Evolutionary conservation across 2,113 vertebrate genomes (phyloP).

Genomic region (Trichomycterus rosablanca): DNA sequence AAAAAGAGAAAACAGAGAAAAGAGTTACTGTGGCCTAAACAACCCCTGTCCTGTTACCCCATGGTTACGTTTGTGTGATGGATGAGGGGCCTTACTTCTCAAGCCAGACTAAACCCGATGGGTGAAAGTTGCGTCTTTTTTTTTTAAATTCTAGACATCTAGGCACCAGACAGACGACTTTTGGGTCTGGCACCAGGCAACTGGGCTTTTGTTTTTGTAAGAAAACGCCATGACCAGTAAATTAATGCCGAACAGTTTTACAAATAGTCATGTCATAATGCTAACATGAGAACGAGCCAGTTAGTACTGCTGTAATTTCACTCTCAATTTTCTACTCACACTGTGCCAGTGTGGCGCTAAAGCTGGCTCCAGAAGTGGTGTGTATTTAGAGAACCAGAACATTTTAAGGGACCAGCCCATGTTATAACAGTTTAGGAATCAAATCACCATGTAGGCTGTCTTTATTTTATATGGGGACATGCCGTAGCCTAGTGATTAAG

Average conservation of each 20-base stretch:
- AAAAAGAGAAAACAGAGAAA: slow-evolving; percentile 37
- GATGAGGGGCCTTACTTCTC: slow-evolving; percentile 39
- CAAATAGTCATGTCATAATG: slow-evolving; percentile 28
- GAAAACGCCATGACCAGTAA: slow-evolving; percentile 33
- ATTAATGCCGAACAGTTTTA: slow-evolving; percentile 25
- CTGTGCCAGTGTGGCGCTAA: too few relatives aligned
- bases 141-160: slow-evolving; percentile 60
- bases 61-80: slow-evolving; percentile 27
- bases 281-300: slow-evolving; percentile 9
- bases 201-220: slow-evolving; percentile 44
- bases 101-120: slow-evolving; percentile 24
- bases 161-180: slow-evolving; percentile 65
- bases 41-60: slow-evolving; percentile 35
- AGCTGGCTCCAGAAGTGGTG: too few relatives aligned
- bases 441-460: too few relatives aligned
- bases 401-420: too few relatives aligned
- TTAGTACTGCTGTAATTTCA: not conserved
- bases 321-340: too few relatives aligned
- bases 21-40: slow-evolving; percentile 37
- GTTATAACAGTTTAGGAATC: too few relatives aligned
- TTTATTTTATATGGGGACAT: too few relatives aligned
- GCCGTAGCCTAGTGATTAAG: too few relatives aligned
- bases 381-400: too few relatives aligned
- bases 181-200: slow-evolving; percentile 59
- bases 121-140: slow-evolving; percentile 46